A percentile compares a stretch with the other conserved stretches of the same genome.
These are phyloP conservation scores for Aythya fuligula DNA, from an alignment of 2,797 vertebrate species.

Conservation along the genomic window DNA sequence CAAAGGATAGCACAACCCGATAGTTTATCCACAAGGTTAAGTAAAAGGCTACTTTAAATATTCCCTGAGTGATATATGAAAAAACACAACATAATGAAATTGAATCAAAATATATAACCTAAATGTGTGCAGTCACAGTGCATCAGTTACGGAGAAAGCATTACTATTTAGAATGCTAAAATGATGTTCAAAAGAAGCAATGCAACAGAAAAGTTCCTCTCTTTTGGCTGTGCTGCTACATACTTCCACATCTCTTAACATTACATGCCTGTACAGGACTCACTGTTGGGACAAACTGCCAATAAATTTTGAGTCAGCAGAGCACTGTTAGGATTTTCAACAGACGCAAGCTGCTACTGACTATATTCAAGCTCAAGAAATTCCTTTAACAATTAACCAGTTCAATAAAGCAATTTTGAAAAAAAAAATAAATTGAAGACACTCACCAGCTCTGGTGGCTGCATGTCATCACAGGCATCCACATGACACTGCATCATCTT, in stretches of 20 bases:
- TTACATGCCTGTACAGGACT: not conserved
- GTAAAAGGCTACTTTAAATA: not conserved
- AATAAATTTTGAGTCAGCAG: not conserved
- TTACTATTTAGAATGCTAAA: not conserved
- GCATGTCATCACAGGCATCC: conserved; percentile 75
- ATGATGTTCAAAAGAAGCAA: fast-evolving
- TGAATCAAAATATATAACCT: not conserved
- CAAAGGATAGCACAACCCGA: not conserved
- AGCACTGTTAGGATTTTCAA: not conserved
- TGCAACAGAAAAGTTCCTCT: not conserved
- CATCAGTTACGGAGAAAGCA: not conserved
- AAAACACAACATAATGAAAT: not conserved
- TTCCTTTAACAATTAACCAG: not conserved
- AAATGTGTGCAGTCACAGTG: not conserved
- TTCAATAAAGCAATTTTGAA: not conserved
- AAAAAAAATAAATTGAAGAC: not conserved
- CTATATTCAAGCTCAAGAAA: not conserved
- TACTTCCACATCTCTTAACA: not conserved
- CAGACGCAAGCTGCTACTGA: fast-evolving
- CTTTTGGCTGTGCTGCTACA: not conserved
- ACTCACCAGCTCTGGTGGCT: conserved; percentile 73
- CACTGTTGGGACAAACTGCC: not conserved
- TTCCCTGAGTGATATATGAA: not conserved
- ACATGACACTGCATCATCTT: conserved; percentile 78
- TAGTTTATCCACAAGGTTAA: not conserved